Base-by-base conservation (phyloP, 2,888 invertebrate genomes). In the Tachina grossa region DNA sequence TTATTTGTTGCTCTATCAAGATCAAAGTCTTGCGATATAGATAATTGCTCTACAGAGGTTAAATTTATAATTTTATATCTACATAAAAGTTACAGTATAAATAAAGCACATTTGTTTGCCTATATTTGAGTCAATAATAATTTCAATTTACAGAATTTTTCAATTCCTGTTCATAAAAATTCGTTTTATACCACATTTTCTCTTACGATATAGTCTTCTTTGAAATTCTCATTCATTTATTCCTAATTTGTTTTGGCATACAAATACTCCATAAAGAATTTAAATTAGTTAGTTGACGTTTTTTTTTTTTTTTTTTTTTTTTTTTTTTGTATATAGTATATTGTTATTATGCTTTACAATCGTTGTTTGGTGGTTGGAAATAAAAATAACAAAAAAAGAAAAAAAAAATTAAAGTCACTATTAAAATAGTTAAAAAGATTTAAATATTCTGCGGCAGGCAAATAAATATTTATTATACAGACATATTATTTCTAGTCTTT, bases 11-110 rank as follows among this genome's bases (percentile, higher is more conserved):
- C 83, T 85, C 77, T 31, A 57, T 82, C 68, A 85, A 88, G 88
- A 88, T 88, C 87, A 88, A 88, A 88, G 88, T 84, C 83, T 82
- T 84, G 88, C 87, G 87, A 87, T 88, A 87, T 87, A 71, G 71
- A 79, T 79, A 88, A 87, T 88, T 87, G 87, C 86, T 87, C 83
- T 85, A 76, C 87, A 76, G 83, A 85, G 85, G 85, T 85, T 85
- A 85, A 76, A 80, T 85, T 83, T 85, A 80, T 79, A 79, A 85
- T 85, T 85, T 83, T 75, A 53, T 59, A 31, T 31, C 31, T 31
- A 71, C 79, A 79, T 66, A 59, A 61, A 31, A 69, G 47, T 63
- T 59, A 10, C 31, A 41, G n/a, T n/a, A 31, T 31, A 31, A 31
- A 31, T 31, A 31, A 31, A 31, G 41, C 49, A 77, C 69, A 68